Conservation (phyloP, 2,113 vertebrate species). For the Paraplagusia blochii region DNA sequence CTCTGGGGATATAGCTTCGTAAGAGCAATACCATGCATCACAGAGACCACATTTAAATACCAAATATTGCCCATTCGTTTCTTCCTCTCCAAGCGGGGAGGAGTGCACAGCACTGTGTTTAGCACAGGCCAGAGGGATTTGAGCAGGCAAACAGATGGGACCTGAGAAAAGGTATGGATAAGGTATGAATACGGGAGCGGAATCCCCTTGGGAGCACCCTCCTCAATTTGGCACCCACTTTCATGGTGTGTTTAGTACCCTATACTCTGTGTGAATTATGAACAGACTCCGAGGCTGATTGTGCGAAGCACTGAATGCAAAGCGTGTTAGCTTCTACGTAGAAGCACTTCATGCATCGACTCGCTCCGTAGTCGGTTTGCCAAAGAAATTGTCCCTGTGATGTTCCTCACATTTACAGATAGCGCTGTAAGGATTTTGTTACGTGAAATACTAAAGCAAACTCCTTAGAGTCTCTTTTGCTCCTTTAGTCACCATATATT, state of each 20-base stretch:
- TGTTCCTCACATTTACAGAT: conserved; percentile 1
- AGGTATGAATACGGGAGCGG: conserved; percentile 62
- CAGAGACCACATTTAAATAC: conserved; percentile 75
- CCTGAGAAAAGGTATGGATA: conserved; percentile 73
- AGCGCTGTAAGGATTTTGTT: conserved; percentile 9
- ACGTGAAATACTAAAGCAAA: too few species aligned
- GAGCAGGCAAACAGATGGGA: conserved; percentile 77
- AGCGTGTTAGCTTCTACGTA: conserved; percentile 41
- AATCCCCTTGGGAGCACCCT: conserved; percentile 64
- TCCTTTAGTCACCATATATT: too few species aligned
- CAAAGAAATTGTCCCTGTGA: too few species aligned
- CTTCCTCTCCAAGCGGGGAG: conserved; percentile 58
- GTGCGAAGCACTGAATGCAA: conserved; percentile 56
- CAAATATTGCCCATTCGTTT: conserved; percentile 77
- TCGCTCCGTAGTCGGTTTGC: neutral
- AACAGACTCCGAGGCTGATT: conserved; percentile 56
- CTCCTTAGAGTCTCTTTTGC: too few species aligned
- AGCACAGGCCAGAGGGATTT: conserved; percentile 76
- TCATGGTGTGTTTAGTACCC: conserved; percentile 69
- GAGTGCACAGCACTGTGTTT: conserved; percentile 67
- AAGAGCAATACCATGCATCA: conserved; percentile 76
- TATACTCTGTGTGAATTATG: conserved; percentile 62
- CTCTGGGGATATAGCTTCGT: conserved; percentile 74
- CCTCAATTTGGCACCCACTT: conserved; percentile 64
- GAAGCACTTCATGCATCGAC: conserved; percentile 31